Conservation (phyloP, 1,140 invertebrate species). For the Halictus rubicundus region DNA sequence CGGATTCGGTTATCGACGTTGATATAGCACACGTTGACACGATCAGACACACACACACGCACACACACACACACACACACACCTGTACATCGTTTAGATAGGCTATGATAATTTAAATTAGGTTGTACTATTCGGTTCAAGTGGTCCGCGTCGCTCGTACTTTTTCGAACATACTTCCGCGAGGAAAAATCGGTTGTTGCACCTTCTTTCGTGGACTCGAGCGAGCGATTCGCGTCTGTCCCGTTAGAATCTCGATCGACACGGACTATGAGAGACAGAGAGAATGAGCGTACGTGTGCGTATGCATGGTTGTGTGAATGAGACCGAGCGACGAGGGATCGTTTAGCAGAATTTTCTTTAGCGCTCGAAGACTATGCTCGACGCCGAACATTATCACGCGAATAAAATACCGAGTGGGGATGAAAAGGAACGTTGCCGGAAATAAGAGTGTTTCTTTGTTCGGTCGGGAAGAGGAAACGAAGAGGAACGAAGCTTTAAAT, state of each 20-base stretch:
- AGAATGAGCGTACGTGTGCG: no score
- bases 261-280: not conserved
- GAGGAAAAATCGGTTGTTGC: conserved; percentile 20
- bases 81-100: conserved; percentile 73
- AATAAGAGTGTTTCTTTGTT: conserved; percentile 40
- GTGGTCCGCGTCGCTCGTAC: conserved; percentile 70
- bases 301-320: not conserved
- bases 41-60: not conserved
- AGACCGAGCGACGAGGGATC: not conserved
- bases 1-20: conserved; percentile 12
- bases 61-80: not conserved
- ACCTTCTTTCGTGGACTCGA: conserved; percentile 11
- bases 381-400: conserved; percentile 54
- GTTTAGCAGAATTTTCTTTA: conserved; percentile 51
- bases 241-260: not conserved
- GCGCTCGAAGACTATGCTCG: conserved; percentile 64
- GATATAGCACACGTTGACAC: not conserved
- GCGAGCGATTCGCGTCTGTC: not conserved
- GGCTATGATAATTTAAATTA: conserved; percentile 80
- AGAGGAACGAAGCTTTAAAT: conserved; percentile 80
- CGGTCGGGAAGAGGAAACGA: conserved; percentile 67
- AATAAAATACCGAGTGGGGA: conserved; percentile 31
- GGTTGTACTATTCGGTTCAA: conserved; percentile 69
- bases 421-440: conserved; percentile 66
- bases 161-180: conserved; percentile 40